These are phyloP conservation scores for Pelochelys cantorii DNA, from an alignment of 2,797 vertebrate genomes.

Conservation along the genomic window DNA sequence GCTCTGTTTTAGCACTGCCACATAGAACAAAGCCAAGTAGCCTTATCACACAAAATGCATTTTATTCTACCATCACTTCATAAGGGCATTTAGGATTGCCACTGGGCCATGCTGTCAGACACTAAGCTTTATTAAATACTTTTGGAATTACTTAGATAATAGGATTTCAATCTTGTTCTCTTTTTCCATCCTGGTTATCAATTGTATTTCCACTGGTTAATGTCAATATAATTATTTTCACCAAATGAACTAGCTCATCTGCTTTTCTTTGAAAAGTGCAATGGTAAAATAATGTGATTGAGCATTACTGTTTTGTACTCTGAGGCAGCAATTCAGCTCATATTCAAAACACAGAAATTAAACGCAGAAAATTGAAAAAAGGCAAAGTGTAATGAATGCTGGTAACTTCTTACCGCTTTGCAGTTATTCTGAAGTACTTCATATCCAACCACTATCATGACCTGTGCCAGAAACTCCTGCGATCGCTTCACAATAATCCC, in stretches of 20 bases:
- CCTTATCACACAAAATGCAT: not conserved
- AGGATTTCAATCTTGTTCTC: not conserved
- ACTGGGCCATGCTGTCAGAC: not conserved
- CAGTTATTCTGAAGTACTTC: not conserved
- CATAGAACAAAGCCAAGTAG: not conserved
- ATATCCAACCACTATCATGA: constrained; percentile 42
- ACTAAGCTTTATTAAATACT: not conserved
- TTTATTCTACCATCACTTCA: not conserved
- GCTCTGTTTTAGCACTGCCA: not conserved
- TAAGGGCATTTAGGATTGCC: not conserved
- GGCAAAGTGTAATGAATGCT: not conserved
- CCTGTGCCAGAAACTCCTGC: constrained; percentile 22
- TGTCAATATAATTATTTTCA: not conserved
- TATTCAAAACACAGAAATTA: not conserved
- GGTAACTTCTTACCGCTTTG: constrained; percentile 4
- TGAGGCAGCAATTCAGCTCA: not conserved
- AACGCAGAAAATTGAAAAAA: not conserved
- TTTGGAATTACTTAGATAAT: not conserved
- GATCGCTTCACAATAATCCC: constrained; percentile 30
- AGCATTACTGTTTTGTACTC: not conserved
- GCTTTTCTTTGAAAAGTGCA: not conserved
- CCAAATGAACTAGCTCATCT: not conserved
- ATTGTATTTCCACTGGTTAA: not conserved
- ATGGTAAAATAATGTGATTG: not conserved
- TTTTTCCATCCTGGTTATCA: not conserved